Evolutionary conservation across 2,888 invertebrate genomes (phyloP), one percentile per base, ranked within the genome.

Genomic region (Drosophila putrida): DNA sequence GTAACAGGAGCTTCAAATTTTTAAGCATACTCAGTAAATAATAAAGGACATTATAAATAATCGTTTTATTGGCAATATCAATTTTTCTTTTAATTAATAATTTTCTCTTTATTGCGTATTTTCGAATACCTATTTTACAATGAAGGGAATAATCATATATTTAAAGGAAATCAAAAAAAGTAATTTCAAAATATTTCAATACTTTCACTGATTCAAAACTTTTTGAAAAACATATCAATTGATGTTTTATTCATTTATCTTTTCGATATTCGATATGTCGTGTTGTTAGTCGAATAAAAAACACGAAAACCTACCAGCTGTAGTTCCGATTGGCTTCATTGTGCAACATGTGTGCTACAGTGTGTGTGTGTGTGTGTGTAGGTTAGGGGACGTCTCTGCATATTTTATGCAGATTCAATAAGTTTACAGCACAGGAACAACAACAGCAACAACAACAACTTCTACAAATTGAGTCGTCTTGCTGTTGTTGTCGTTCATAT

Each of bases 341-440:
- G 75, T 67, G 75, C 71, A 68, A 64, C 75, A 72, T 60, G 75
- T 71, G 59, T 53, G 25, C n/a, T 57, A 49, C 33, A 57, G 57
- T 46, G 44, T 11, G 33, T 55, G 41, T 33, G 55, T 47, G 49
- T 49, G 54, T 35, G 55, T 49, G 46, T 43, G 53, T 38, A 65
- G 62, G 36, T 39, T 28, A 15, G 39, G 46, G 63, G 63, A 57
- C 63, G 58, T 65, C 51, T 65, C 13, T 72, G 71, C 53, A 78
- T 71, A 78, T 78, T 75, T 75, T 72, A 75, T 84, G 84, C 82
- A 83, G 78, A 80, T 85, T 83, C 70, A 67, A 80, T 80, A 76
- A 71, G 60, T 76, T 79, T 77, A 62, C 66, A 67, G 58, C 58
- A 62, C 61, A 71, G 33, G 50, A 73, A 62, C 35, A 74, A 55